A percentile compares a stretch with the other conserved stretches of the same genome.
phyloP scores from a whole-genome alignment of 2,888 invertebrate species.

The Mythimna loreyi region DNA sequence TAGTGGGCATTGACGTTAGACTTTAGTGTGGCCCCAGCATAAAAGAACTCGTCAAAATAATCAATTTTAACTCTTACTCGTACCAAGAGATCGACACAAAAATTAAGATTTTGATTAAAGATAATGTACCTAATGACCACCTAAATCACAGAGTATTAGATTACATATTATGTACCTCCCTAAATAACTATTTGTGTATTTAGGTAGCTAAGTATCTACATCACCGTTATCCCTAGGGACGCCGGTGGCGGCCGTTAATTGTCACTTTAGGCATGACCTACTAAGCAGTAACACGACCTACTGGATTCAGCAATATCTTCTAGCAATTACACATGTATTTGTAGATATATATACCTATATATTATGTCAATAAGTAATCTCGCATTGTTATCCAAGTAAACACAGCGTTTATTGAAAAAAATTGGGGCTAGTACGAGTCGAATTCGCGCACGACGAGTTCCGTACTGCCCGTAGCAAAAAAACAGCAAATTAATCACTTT shows the following conservation, averaged over 20 bases:
- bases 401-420: background rate
- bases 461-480: no score
- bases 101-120: constrained; percentile 19
- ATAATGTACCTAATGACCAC: constrained; percentile 5
- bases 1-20: no score
- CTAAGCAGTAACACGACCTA: constrained; percentile 40
- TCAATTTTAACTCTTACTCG: no score
- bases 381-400: constrained; percentile 4
- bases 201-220: constrained; percentile 8
- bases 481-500: no score
- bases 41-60: no score
- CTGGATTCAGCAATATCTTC: constrained; percentile 16
- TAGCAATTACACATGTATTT: constrained; percentile 17
- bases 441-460: no score
- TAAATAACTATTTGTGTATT: constrained; percentile 24
- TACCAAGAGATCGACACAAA: background rate
- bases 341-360: background rate
- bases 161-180: no score
- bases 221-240: constrained; percentile 27
- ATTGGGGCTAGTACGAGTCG: no score
- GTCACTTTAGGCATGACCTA: constrained; percentile 50
- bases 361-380: constrained; percentile 13
- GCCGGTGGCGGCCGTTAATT: constrained; percentile 42
- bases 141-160: constrained; percentile 34
- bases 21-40: no score